Base-by-base conservation (phyloP, 2,888 invertebrate species). In the Aphidius colemani region DNA sequence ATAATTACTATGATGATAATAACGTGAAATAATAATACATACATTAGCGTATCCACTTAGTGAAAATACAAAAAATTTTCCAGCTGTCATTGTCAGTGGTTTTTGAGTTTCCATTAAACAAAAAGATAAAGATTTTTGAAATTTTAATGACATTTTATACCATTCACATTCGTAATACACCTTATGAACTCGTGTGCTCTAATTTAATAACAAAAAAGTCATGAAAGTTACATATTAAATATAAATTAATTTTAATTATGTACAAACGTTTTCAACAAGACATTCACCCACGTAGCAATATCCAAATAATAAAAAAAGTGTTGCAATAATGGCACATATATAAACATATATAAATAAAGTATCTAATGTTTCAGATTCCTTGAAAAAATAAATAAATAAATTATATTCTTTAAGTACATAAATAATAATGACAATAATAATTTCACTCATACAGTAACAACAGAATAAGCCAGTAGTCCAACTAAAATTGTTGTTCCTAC, bases 111-210 rank as follows among this genome's bases (percentile, higher is more conserved):
- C 80, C 69, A 85, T 83, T 80, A 88, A 81, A 1, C 85, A 84
- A 57, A 87, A 82, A 66, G 84, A 74, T 18, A 88, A 73, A 9
- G 79, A 77, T 8, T 81, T 80, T 10, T 80, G 81, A 72, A 86
- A 87, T 64, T 76, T 76, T 0, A 70, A 71, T 56, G 83, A 78
- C 69, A 87, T 85, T n/a, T 85, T 83, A 59, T 85, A 81, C 87
- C 88, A 88, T 7, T 85, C 85, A 67, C 85, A 85, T 65, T 82
- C 82, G 71, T 86, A 87, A 68, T 87, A 73, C 56, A 82, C 83
- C 46, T 85, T 83, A 1, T 84, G 81, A 3, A 88, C 79, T 9
- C 83, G 75, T 69, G 84, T 83, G 70, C 86, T 86, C 70, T 70
- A 53, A 39, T 8, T 11, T 49, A 41, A 49, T 9, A 56, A 18